Evolutionary conservation across 2,888 invertebrate species (phyloP).

Genomic region (Iphiclides podalirius): DNA sequence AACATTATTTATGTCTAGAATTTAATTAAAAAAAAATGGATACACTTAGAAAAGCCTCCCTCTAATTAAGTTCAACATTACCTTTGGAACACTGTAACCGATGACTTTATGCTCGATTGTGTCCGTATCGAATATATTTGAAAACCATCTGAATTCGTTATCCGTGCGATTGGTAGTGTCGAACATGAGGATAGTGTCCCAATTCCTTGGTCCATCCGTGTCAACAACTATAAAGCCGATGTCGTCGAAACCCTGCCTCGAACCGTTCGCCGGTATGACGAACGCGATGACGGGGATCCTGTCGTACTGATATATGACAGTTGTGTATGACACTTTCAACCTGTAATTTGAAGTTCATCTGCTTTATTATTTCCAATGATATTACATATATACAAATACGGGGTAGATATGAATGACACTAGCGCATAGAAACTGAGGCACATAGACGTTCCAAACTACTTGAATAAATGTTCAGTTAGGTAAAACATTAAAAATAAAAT

Average conservation of each 20-base stretch:
- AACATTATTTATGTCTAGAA: no score
- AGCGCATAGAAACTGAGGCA: no score
- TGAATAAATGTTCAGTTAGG: no score
- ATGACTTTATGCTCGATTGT: constrained; percentile 39
- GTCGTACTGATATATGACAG: constrained; percentile 38
- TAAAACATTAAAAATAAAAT: no score
- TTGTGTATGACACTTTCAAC: constrained; percentile 45
- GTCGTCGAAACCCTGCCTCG: constrained; percentile 53
- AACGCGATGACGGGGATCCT: constrained; percentile 39
- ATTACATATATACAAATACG: no score
- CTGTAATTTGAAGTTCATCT: constrained; percentile 34
- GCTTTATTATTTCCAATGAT: no score
- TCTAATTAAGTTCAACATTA: no score
- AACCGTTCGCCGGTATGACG: constrained; percentile 41
- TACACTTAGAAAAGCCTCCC: no score
- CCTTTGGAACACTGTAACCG: constrained; percentile 51
- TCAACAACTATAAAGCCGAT: constrained; percentile 52
- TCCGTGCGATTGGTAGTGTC: constrained; percentile 44
- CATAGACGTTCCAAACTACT: no score
- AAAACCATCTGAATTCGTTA: constrained; percentile 45
- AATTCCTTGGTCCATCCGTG: constrained; percentile 26
- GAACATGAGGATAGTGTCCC: constrained; percentile 36
- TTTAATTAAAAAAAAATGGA: no score
- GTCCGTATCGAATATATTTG: constrained; percentile 26
- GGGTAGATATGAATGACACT: no score